Evolutionary conservation across 2,888 invertebrate species (phyloP).

Genomic region (Cantharis rufa): DNA sequence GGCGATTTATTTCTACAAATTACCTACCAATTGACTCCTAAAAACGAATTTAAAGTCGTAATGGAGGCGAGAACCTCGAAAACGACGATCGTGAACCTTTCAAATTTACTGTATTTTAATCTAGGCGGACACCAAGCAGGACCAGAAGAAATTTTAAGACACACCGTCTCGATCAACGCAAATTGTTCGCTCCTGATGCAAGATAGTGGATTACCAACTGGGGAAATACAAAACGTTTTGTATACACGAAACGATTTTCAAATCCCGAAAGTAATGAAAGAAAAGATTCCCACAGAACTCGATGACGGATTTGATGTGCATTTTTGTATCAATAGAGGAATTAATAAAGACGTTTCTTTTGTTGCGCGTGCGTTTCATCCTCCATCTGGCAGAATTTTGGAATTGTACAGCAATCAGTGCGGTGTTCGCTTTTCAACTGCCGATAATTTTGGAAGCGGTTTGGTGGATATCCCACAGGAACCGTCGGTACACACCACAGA

Average conservation of each 20-base stretch:
- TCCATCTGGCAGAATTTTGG: constrained; percentile 72
- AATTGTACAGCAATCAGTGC: constrained; percentile 82
- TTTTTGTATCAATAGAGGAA: constrained; percentile 71
- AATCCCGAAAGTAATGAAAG: constrained; percentile 64
- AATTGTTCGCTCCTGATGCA: constrained; percentile 74
- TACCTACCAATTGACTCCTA: constrained; percentile 71
- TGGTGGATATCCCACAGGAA: constrained; percentile 13
- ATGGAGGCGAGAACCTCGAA: constrained; percentile 77
- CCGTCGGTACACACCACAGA: not conserved
- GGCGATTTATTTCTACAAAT: constrained; percentile 75
- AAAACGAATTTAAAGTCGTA: constrained; percentile 73
- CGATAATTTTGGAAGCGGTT: constrained; percentile 56
- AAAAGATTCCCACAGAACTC: constrained; percentile 66
- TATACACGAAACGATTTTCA: constrained; percentile 76
- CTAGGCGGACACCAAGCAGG: constrained; percentile 83
- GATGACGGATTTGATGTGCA: constrained; percentile 80
- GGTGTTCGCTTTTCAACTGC: constrained; percentile 87
- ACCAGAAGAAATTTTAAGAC: constrained; percentile 65
- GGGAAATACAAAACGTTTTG: constrained; percentile 71
- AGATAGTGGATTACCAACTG: constrained; percentile 71
- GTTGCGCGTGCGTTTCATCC: constrained; percentile 72
- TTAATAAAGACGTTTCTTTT: constrained; percentile 61
- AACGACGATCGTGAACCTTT: constrained; percentile 82
- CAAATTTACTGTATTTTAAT: constrained; percentile 88
- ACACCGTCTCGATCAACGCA: constrained; percentile 74